Conservation (phyloP, 2,797 vertebrate species). For the Artibeus jamaicensis region DNA sequence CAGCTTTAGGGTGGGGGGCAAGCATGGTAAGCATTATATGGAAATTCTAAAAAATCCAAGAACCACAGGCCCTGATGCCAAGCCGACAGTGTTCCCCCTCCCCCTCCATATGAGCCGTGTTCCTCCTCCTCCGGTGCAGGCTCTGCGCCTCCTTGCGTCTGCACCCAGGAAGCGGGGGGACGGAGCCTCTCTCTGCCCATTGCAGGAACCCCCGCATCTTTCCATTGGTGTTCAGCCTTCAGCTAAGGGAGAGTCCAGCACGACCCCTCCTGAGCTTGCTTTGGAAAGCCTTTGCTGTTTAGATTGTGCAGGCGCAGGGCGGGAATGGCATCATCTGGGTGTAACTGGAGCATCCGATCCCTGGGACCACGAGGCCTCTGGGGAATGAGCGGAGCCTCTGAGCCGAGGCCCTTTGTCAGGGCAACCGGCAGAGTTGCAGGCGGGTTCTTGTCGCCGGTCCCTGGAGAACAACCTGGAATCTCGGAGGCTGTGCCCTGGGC, state of each 20-base stretch:
- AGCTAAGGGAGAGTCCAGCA: neutral
- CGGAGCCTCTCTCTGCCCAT: neutral
- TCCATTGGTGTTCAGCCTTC: too few species aligned
- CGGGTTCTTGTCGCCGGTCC: neutral
- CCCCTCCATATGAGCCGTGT: too few species aligned
- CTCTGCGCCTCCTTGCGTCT: neutral
- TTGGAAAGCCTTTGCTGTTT: neutral
- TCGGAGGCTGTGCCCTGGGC: rapidly evolving
- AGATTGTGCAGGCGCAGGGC: neutral
- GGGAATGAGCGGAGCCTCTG: neutral
- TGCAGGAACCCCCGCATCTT: neutral
- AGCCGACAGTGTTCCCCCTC: neutral
- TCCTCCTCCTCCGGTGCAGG: rapidly evolving
- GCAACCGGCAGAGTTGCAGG: neutral
- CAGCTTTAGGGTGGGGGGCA: neutral
- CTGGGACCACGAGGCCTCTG: neutral
- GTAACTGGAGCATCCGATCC: neutral
- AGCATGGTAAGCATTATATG: rapidly evolving
- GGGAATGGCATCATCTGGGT: neutral
- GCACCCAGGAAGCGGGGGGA: neutral
- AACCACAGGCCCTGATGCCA: neutral
- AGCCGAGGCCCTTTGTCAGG: neutral
- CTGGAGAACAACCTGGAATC: neutral
- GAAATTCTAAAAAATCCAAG: neutral
- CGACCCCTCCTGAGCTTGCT: neutral